These are phyloP conservation scores for Heloderma charlesbogerti DNA, from an alignment of 2,113 vertebrate genomes.

Conservation along the genomic window DNA sequence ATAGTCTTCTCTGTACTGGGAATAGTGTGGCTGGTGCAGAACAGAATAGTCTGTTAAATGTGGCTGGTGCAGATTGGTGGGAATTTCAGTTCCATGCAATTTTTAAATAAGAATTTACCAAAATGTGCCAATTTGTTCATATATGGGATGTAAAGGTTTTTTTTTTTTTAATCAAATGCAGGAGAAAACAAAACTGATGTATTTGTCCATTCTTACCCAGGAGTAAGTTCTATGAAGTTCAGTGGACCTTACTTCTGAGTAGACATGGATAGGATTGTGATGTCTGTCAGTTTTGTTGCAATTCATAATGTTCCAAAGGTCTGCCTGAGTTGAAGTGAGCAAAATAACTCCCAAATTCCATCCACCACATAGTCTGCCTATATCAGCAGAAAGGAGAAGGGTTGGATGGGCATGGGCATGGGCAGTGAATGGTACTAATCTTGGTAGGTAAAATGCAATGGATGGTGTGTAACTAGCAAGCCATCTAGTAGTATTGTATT, in stretches of 20 bases:
- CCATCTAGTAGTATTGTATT: slow-evolving; percentile 4
- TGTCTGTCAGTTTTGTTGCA: neutral
- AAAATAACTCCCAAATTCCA: neutral
- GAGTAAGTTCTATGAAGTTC: neutral
- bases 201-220: neutral
- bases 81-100: too few species aligned
- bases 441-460: neutral
- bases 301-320: neutral
- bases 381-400: neutral
- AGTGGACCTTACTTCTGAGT: neutral
- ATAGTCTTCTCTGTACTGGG: too few species aligned
- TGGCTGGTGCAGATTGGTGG: too few species aligned
- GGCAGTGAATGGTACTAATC: neutral
- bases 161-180: too few species aligned
- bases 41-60: too few species aligned
- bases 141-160: too few species aligned
- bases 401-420: neutral
- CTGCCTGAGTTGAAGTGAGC: neutral
- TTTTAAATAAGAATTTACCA: too few species aligned
- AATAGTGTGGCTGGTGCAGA: too few species aligned
- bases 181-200: too few species aligned
- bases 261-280: neutral
- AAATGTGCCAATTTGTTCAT: too few species aligned
- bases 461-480: neutral
- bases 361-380: neutral